Base-by-base conservation (phyloP, 2,888 invertebrate genomes). In the Pristionchus fissidentatus region DNA sequence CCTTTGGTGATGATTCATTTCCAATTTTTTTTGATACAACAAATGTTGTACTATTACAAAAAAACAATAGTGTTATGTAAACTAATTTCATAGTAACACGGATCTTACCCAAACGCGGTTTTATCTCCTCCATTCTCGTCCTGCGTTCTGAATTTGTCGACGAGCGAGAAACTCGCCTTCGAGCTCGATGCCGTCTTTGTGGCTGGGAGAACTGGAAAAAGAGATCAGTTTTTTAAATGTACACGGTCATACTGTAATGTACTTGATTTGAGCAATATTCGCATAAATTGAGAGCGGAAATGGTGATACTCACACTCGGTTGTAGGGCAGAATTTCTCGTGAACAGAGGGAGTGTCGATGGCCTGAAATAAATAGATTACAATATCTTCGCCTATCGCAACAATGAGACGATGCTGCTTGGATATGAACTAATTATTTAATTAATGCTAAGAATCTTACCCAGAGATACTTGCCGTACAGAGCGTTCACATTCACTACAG, bases 381-480 rank as follows among this genome's bases (percentile, higher is more conserved):
- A 49, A 49, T 15, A 49, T 10, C 49, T 49, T 10, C 10, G 19
- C 19, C 19, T 49, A n/a, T n/a, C n/a, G n/a, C 32, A 84, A 46
- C 38, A 15, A 60, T 22, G n/a, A 83, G 35, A 26, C 15, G 57
- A 75, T 43, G 35, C n/a, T n/a, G n/a, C n/a, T n/a, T n/a, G 41
- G 29, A 15, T 70, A 26, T 70, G 15, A 15, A 10, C 19, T 49
- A 15, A 49, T 49, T 49, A 49, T 10, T 19, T 15, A 29, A 3
- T 1, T 2, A 26, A 22, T 7, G 15, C 26, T 26, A 46, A 41
- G 70, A 41, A 1, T 84, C 85, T 84, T 52, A 90, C 90, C 90
- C 90, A 90, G 5, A 87, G 85, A 83, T 87, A 90, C 70, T 87
- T 87, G 52, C 90, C 90, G 84, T 87, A 87, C 26, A 90, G 84